phyloP scores from a whole-genome alignment of 2,113 vertebrate genomes.

The Bungarus multicinctus region DNA sequence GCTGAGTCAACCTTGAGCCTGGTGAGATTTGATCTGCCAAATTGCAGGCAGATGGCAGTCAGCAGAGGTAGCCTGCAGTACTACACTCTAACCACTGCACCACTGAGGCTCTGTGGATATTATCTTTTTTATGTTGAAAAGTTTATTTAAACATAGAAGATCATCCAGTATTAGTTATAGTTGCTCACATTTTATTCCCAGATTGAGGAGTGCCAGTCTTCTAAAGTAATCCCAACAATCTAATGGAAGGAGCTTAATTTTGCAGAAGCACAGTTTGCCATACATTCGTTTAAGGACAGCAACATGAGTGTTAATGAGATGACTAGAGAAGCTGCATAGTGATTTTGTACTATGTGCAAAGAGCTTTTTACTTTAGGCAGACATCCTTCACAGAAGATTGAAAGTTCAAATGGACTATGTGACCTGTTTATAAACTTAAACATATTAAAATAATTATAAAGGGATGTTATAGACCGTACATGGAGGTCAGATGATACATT shows the following conservation, averaged over 20 bases:
- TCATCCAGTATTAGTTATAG: background rate
- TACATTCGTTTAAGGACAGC: constrained; percentile 48
- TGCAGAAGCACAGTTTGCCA: constrained; percentile 55
- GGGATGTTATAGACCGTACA: constrained; percentile 34
- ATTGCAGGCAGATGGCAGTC: no score
- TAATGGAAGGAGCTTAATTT: constrained; percentile 66
- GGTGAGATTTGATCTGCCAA: no score
- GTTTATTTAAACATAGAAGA: background rate
- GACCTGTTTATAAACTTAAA: constrained; percentile 47
- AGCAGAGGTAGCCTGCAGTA: no score
- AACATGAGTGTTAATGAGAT: constrained; percentile 44
- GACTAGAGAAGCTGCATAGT: constrained; percentile 42
- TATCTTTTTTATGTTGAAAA: background rate
- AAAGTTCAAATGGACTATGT: constrained; percentile 41
- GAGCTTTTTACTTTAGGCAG: constrained; percentile 55
- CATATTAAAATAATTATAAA: constrained; percentile 53
- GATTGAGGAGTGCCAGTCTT: background rate
- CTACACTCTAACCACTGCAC: no score
- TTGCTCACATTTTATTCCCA: background rate
- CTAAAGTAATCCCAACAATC: background rate
- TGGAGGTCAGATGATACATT: constrained; percentile 35
- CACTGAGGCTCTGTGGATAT: no score
- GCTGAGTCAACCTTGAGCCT: no score
- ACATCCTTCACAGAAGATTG: constrained; percentile 60
- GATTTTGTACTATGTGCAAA: constrained; percentile 54